Evolutionary conservation across 2,888 invertebrate genomes (phyloP), one percentile per base, ranked within the genome.

Genomic region (Idaea dimidiata): DNA sequence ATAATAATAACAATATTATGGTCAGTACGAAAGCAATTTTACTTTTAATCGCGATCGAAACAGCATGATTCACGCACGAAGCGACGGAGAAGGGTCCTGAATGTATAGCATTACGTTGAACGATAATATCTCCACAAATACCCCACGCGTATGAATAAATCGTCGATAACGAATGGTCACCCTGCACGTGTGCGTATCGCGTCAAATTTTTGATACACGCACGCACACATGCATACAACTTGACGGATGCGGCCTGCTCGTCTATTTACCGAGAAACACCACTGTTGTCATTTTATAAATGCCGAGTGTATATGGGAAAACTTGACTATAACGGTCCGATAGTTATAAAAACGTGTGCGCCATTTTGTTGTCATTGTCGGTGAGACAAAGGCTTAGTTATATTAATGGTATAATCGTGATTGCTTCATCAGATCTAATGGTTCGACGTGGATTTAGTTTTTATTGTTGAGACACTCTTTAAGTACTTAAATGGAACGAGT

Each of bases 231-330:
- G 63, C 67, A 63, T 59, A 65, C 43, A 59, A 57, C 43, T 66
- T 80, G 82, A 82, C 87, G 88, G 86, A 87, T 87, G 86, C 79
- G 81, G 81, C 79, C 76, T 71, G 77, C 74, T 76, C 73, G 75
- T 76, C 77, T 76, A 76, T 80, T 76, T 77, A 75, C 78, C 69
- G 69, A 72, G 66, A 53, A 67, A 75, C 74, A 74, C 70, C 71
- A 73, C 67, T 66, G 72, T 17, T 54, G 17, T n/a, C 53, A 17
- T 77, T 76, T 75, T 78, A 76, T 75, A 75, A 76, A 71, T 69
- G 66, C 59, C 43, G 67, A 64, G 63, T 68, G 67, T 72, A 69
- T 74, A 69, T 74, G 72, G 69, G 77, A 77, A 79, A 74, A 70
- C 64, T 74, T 67, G 68, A 69, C 68, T 66, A 69, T 72, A 73